Evolutionary conservation across 2,888 invertebrate species (phyloP), one percentile per base, ranked within the genome.

Genomic region (Punctoribates punctum): DNA sequence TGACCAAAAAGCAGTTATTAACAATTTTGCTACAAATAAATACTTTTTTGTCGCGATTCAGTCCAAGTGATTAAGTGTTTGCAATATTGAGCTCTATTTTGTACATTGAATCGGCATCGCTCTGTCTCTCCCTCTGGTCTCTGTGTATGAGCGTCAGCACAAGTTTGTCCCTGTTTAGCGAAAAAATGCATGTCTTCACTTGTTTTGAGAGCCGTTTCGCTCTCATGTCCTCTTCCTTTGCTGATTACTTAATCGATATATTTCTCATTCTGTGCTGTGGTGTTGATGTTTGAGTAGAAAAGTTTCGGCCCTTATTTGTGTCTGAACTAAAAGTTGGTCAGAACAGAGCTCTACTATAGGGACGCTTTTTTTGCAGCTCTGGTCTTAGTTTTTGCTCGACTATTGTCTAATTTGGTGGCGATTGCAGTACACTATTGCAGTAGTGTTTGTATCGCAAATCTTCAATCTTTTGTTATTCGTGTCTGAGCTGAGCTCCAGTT

Each of bases 241-340:
- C 73, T 73, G 73, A 73, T 73, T 73, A 73, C 73, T 73, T 73
- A 73, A 73, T 73, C 73, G 73, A 73, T 73, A 51, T 48, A 5
- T n/a, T 38, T 73, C 73, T 51, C 73, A 25, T 51, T 73, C 46
- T 73, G 25, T 20, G 25, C 51, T 51, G 73, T 51, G 51, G 48
- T 73, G 48, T 51, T 46, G 73, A 48, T 27, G 73, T 51, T 20
- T 51, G 73, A 42, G 46, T n/a, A 46, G 8, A 51, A 73, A 46
- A 46, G 27, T 11, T 46, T 73, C 73, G 46, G 25, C 73, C 73
- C 73, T 51, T 73, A 46, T 73, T 51, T 73, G 73, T 46, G 25
- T 27, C 73, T 15, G 4, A 65, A 65, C 27, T 29, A 65, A 65
- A 65, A 65, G 65, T 65, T 65, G 65, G 65, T 17, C 65, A 65